Percentiles rank a stretch among this genome's conserved stretches.
phyloP scores from a whole-genome alignment of 92 coral and sea anemone genomes.

The Scolanthus callimorphus region DNA sequence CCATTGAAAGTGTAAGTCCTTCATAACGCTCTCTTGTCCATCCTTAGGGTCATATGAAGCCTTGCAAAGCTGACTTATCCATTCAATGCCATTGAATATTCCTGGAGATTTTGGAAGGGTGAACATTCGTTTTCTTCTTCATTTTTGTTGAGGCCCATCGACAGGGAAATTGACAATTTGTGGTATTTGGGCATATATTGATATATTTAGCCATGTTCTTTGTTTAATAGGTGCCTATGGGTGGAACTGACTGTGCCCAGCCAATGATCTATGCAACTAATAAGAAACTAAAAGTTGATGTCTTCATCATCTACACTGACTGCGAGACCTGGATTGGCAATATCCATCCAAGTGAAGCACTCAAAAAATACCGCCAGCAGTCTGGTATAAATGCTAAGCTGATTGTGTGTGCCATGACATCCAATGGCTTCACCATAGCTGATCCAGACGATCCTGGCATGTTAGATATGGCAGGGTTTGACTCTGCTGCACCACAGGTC shows the following conservation, averaged over 20 bases:
- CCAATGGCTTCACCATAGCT: conserved; percentile 95
- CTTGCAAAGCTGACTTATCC: too few species aligned
- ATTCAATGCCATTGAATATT: not conserved
- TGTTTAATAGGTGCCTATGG: conserved; percentile 92
- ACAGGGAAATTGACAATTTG: too few species aligned
- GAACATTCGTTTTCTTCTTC: too few species aligned
- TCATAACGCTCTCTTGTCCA: too few species aligned
- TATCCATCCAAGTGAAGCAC: conserved; percentile 76
- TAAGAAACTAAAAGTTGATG: conserved; percentile 72
- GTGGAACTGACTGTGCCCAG: conserved; percentile 98
- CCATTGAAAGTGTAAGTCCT: conserved; percentile 11
- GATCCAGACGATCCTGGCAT: conserved; percentile 96
- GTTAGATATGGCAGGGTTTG: conserved; percentile 99
- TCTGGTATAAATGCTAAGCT: conserved; percentile 88
- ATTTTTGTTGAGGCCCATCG: too few species aligned
- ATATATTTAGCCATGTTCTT: too few species aligned
- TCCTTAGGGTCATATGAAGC: too few species aligned
- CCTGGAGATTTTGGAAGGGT: not conserved
- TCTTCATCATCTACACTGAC: conserved; percentile 94
- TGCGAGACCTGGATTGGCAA: conserved; percentile 80
- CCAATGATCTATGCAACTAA: conserved; percentile 89
- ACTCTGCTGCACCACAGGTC: conserved; percentile 82
- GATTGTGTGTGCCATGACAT: conserved; percentile 97
- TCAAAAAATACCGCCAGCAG: conserved; percentile 61
- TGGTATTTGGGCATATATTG: too few species aligned